Percentiles rank a stretch among this genome's conserved stretches.
These are phyloP conservation scores for Thamnophis elegans DNA, from an alignment of 2,797 vertebrate species.

Conservation along the genomic window DNA sequence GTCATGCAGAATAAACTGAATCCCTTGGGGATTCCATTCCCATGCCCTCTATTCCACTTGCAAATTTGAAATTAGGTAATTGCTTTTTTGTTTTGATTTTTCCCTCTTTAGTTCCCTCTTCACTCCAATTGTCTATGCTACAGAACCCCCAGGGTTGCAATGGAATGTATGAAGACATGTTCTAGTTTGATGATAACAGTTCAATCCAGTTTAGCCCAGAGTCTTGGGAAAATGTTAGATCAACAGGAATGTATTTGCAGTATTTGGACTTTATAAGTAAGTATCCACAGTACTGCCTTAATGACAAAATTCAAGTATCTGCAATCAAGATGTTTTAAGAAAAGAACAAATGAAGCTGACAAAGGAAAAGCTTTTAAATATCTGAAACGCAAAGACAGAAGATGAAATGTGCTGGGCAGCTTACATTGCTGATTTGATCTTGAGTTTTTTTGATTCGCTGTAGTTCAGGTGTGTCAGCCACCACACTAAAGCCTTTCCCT, in stretches of 20 bases:
- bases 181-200: neutral
- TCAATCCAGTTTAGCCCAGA: neutral
- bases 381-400: fast-evolving
- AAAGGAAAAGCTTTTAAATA: neutral
- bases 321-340: neutral
- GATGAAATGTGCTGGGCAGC: constrained; percentile 33
- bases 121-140: neutral
- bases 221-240: neutral
- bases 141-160: neutral
- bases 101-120: neutral
- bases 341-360: neutral
- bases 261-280: neutral
- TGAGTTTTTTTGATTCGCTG: constrained; percentile 96
- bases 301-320: neutral
- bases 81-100: neutral
- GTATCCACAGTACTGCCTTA: neutral
- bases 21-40: constrained; percentile 23
- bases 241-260: neutral
- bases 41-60: neutral
- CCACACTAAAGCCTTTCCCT: constrained; percentile 91
- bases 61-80: neutral
- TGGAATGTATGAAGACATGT: neutral
- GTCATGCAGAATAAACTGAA: neutral
- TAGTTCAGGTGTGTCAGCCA: constrained; percentile 91
- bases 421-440: constrained; percentile 96